A percentile compares a stretch with the other conserved stretches of the same genome.
Conservation (phyloP, 2,797 vertebrate genomes). For the Erethizon dorsatum region DNA sequence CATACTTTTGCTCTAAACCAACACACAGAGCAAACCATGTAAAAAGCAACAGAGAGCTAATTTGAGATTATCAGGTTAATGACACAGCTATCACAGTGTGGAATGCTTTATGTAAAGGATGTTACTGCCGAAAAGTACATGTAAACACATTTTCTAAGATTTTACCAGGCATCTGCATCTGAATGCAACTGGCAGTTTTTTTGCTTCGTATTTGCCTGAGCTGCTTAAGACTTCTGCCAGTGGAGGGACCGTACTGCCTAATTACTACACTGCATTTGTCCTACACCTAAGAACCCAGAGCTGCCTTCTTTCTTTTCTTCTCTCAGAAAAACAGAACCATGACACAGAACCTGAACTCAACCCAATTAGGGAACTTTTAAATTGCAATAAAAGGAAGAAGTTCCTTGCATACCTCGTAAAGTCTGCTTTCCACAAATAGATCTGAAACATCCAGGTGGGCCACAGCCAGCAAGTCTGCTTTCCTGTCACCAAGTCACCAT, state of each 20-base stretch:
- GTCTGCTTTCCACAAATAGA: slow-evolving; percentile 79
- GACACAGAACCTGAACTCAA: slow-evolving; percentile 80
- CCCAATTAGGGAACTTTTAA: slow-evolving; percentile 81
- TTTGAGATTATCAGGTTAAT: slow-evolving; percentile 74
- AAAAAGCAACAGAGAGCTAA: slow-evolving; percentile 73
- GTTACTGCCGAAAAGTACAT: slow-evolving; percentile 52
- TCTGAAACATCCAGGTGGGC: slow-evolving; percentile 78
- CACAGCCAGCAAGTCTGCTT: slow-evolving; percentile 60
- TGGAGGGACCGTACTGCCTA: slow-evolving; percentile 21
- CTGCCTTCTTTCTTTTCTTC: slow-evolving; percentile 73
- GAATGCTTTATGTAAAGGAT: slow-evolving; percentile 53
- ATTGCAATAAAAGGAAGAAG: slow-evolving; percentile 70
- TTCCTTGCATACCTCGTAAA: slow-evolving; percentile 55
- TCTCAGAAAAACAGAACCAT: slow-evolving; percentile 78
- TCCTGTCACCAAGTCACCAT: slow-evolving; percentile 70
- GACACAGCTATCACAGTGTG: slow-evolving; percentile 35
- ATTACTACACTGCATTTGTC: slow-evolving; percentile 69
- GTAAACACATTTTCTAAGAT: slow-evolving; percentile 46
- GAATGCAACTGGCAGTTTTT: slow-evolving; percentile 38
- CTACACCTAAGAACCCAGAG: slow-evolving; percentile 46
- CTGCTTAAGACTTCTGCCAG: slow-evolving; percentile 65
- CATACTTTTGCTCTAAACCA: slow-evolving; percentile 50
- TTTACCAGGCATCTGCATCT: neutral
- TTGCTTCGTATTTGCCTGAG: slow-evolving; percentile 65
- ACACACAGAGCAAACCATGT: slow-evolving; percentile 15